phyloP scores from a whole-genome alignment of 2,113 vertebrate species.

The Suncus etruscus region DNA sequence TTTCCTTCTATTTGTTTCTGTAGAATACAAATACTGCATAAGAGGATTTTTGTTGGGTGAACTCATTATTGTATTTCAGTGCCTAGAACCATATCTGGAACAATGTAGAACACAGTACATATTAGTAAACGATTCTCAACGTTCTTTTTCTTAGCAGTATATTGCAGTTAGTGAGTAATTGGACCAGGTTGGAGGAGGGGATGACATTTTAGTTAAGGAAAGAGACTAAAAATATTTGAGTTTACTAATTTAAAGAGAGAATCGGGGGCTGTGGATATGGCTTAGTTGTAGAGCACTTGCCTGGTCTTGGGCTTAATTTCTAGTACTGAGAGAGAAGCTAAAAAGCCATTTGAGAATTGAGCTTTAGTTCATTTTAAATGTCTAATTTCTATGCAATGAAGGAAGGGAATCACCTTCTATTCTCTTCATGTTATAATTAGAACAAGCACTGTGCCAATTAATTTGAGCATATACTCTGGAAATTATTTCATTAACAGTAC shows the following conservation, averaged over 20 bases:
- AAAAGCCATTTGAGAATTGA: not conserved
- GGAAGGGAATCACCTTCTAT: constrained; percentile 15
- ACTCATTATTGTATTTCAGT: not conserved
- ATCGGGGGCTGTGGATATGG: too few relatives aligned
- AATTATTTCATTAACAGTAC: constrained; percentile 66
- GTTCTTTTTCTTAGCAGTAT: not conserved
- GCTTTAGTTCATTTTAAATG: constrained; percentile 47
- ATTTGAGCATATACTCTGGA: constrained; percentile 30
- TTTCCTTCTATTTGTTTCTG: not conserved
- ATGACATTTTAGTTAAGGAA: constrained; percentile 13
- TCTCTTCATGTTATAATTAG: constrained; percentile 50
- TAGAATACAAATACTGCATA: not conserved
- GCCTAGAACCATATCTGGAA: not conserved
- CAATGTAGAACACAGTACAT: not conserved
- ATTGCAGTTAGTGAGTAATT: not conserved
- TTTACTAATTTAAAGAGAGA: constrained; percentile 21
- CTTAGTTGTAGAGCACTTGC: too few relatives aligned
- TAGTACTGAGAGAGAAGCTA: not conserved
- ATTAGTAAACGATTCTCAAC: not conserved
- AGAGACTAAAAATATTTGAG: not conserved
- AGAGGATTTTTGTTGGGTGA: not conserved
- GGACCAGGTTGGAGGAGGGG: not conserved
- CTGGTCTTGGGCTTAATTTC: too few relatives aligned
- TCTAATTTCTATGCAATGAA: constrained; percentile 43
- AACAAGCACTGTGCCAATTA: constrained; percentile 33